Percentiles rank a stretch among this genome's conserved stretches.
Evolutionary conservation across 2,888 invertebrate genomes (phyloP).

Genomic region (Eupeodes latifasciatus): DNA sequence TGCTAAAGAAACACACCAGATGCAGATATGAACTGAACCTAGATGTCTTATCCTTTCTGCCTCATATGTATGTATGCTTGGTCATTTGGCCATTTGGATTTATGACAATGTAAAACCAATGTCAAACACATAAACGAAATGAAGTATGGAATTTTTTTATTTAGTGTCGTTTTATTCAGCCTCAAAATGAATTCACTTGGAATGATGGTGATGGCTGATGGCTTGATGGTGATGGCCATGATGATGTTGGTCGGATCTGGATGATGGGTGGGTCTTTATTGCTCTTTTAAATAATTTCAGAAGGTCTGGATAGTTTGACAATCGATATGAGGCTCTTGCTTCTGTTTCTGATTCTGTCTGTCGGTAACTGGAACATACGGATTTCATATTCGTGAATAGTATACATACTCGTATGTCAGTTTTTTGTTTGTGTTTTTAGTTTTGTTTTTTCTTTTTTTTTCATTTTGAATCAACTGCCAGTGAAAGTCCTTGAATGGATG

Average conservation of each 20-base stretch:
- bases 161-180: slow-evolving; percentile 10
- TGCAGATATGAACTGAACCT: no score
- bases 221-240: neutral
- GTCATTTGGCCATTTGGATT: slow-evolving; percentile 39
- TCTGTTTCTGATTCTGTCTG: slow-evolving; percentile 9
- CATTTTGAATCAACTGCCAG: slow-evolving; percentile 32
- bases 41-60: slow-evolving; percentile 29
- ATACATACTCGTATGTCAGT: slow-evolving; percentile 12
- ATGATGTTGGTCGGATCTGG: neutral
- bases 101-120: slow-evolving; percentile 65
- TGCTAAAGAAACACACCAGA: slow-evolving; percentile 21
- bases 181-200: slow-evolving; percentile 34
- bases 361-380: slow-evolving; percentile 54
- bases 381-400: slow-evolving; percentile 54
- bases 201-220: slow-evolving; percentile 19
- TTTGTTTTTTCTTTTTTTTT: neutral
- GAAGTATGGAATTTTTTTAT: slow-evolving; percentile 37
- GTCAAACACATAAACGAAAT: slow-evolving; percentile 66
- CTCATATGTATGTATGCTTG: no score
- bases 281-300: slow-evolving; percentile 70
- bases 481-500: slow-evolving; percentile 33
- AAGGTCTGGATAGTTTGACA: slow-evolving; percentile 47
- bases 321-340: slow-evolving; percentile 13
- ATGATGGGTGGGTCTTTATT: slow-evolving; percentile 51
- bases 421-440: slow-evolving; percentile 10